A percentile compares a stretch with the other conserved stretches of the same genome.
Evolutionary conservation across 35 echinoderm and acorn worm species (phyloP).

Genomic region (Patiria miniata): DNA sequence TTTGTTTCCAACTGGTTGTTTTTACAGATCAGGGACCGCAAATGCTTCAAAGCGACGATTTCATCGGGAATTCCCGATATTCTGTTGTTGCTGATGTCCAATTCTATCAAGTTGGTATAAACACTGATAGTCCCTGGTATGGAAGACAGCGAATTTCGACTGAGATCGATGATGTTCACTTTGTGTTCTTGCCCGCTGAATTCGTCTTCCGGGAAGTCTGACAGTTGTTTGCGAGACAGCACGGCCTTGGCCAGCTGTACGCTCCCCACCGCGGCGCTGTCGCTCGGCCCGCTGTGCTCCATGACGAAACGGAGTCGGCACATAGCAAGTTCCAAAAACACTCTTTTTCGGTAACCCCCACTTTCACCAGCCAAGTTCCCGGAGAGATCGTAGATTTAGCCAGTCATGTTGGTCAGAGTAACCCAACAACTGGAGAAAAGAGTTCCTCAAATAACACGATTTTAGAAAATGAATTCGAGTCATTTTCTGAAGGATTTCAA

Average conservation of each 20-base stretch:
- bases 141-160: constrained; percentile 67
- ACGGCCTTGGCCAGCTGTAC: constrained; percentile 6
- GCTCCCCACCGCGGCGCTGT: not conserved
- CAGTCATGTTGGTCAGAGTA: not conserved
- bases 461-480: too few relatives aligned
- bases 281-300: not conserved
- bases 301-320: not conserved
- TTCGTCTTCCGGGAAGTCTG: constrained; percentile 67
- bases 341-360: not conserved
- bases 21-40: constrained; percentile 67
- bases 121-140: constrained; percentile 59
- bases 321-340: not conserved
- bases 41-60: constrained; percentile 52
- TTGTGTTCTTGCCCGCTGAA: constrained; percentile 37
- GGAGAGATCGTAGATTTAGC: not conserved
- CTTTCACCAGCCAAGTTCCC: constrained; percentile 8
- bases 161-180: constrained; percentile 58
- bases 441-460: too few relatives aligned
- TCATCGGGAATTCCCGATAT: constrained; percentile 71
- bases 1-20: constrained; percentile 79
- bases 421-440: too few relatives aligned
- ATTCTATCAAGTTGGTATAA: constrained; percentile 60
- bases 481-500: too few relatives aligned
- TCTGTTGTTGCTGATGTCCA: constrained; percentile 88
- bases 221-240: constrained; percentile 59